These are phyloP conservation scores for Euglossa dilemma DNA, from an alignment of 1,140 invertebrate species.

Conservation along the genomic window DNA sequence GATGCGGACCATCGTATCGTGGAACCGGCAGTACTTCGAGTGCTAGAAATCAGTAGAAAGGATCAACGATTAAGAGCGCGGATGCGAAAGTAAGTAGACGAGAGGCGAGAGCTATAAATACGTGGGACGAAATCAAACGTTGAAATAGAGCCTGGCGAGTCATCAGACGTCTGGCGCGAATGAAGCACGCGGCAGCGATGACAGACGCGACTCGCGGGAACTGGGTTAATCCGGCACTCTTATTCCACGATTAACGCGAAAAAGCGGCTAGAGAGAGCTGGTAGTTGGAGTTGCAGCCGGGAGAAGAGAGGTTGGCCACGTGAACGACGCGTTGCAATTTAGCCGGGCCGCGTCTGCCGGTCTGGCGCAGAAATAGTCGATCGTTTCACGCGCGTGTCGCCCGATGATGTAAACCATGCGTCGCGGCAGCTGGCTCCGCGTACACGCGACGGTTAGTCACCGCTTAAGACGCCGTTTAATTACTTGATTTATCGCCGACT, in stretches of 20 bases:
- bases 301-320: neutral
- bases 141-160: no score
- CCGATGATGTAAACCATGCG: conserved; percentile 34
- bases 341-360: neutral
- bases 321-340: conserved; percentile 1
- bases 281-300: neutral
- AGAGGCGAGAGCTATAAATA: no score
- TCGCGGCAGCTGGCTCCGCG: conserved; percentile 36
- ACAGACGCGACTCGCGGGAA: no score
- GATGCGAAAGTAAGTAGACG: no score
- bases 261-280: neutral
- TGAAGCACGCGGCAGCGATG: no score
- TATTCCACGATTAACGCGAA: conserved; percentile 15
- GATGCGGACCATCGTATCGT: no score
- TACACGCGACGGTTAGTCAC: conserved; percentile 69
- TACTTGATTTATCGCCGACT: conserved; percentile 72
- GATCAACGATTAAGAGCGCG: no score
- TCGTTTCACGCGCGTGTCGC: conserved; percentile 28
- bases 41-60: no score
- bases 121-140: no score
- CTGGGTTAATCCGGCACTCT: no score
- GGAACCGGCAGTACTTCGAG: no score
- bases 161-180: no score
- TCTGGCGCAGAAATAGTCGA: conserved; percentile 25
- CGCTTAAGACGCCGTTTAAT: conserved; percentile 72